phyloP scores from a whole-genome alignment of 2,888 invertebrate genomes.

The Andrena chrysosceles region DNA sequence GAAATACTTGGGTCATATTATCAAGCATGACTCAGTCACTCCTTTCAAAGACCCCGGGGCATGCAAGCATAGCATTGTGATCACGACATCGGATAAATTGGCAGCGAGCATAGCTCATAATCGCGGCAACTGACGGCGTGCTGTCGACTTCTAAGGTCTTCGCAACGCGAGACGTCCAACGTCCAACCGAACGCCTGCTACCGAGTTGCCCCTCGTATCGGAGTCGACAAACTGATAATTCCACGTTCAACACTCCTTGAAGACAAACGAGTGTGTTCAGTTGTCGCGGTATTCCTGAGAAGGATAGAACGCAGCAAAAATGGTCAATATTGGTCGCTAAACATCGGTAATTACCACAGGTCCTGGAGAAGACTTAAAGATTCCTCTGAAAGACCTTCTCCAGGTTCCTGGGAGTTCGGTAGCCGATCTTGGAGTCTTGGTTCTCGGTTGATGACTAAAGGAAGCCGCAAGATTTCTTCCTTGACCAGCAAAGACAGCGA shows the following conservation, averaged over 20 bases:
- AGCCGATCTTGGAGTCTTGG: background rate
- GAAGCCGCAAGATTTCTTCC: background rate
- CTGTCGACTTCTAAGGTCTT: slow-evolving; percentile 48
- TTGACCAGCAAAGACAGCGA: background rate
- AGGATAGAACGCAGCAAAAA: background rate
- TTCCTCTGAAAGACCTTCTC: background rate
- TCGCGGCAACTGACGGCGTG: slow-evolving; percentile 45
- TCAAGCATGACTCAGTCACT: too few relatives aligned
- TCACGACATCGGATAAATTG: slow-evolving; percentile 49
- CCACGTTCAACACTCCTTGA: background rate
- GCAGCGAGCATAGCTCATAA: slow-evolving; percentile 53
- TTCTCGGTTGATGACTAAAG: background rate
- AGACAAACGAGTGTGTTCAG: background rate
- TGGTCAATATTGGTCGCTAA: background rate
- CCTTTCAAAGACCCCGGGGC: slow-evolving; percentile 35
- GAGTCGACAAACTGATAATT: background rate
- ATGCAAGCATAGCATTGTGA: slow-evolving; percentile 36
- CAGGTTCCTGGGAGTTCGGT: background rate
- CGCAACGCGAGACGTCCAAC: slow-evolving; percentile 6
- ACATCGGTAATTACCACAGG: background rate
- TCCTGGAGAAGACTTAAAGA: background rate
- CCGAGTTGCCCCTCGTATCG: background rate
- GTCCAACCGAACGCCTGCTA: slow-evolving; percentile 18
- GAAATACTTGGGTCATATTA: too few relatives aligned
- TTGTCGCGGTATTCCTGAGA: background rate